Conservation (phyloP, 2,113 vertebrate genomes). For the Laterallus jamaicensis region DNA sequence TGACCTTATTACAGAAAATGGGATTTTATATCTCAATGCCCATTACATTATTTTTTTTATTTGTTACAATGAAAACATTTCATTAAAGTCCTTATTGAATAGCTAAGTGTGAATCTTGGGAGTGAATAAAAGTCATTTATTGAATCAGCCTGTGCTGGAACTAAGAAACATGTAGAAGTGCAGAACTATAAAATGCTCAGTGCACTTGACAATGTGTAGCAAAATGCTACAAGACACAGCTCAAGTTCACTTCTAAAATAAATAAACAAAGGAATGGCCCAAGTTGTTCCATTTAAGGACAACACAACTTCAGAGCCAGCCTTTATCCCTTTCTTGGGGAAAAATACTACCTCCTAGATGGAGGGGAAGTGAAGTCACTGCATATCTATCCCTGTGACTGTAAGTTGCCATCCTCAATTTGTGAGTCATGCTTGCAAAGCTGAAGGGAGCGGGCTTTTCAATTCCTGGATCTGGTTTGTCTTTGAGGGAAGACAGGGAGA, state of each 20-base stretch:
- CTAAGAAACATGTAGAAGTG: not conserved
- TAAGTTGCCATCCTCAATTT: not conserved
- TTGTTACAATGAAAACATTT: conserved; percentile 55
- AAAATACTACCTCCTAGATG: not conserved
- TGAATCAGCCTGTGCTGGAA: not conserved
- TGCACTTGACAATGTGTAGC: not conserved
- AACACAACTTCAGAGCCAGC: not conserved
- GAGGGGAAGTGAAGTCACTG: not conserved
- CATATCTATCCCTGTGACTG: not conserved
- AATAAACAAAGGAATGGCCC: not conserved
- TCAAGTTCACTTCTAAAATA: conserved; percentile 4
- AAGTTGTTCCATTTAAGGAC: not conserved
- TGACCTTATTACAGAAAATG: conserved; percentile 62
- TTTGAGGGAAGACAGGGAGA: not conserved
- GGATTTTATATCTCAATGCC: conserved; percentile 59
- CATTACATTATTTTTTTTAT: conserved; percentile 32
- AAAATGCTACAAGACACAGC: not conserved
- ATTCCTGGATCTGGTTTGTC: not conserved
- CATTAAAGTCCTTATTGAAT: conserved; percentile 28
- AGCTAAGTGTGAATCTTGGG: conserved; percentile 44
- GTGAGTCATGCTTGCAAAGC: not conserved
- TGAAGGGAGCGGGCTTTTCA: not conserved
- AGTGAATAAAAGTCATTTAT: conserved; percentile 26
- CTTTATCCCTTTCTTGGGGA: not conserved
- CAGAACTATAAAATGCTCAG: not conserved